phyloP scores from a whole-genome alignment of 37 sponge, comb jelly and placozoan genomes.

The Eunapius fragilis region DNA sequence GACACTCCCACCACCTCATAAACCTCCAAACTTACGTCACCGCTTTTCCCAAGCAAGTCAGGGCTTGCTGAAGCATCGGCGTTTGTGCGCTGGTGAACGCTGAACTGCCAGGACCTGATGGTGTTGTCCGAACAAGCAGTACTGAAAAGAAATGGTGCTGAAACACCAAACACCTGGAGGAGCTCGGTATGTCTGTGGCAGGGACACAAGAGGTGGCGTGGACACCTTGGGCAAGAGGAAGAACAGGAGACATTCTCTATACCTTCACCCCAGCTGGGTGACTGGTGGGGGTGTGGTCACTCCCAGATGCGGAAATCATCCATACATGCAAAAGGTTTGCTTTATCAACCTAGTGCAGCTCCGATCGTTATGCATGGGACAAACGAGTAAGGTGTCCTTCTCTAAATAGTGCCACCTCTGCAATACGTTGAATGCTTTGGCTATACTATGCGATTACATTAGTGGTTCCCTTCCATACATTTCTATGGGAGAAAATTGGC shows the following conservation, averaged over 20 bases:
- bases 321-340: conserved; percentile 46
- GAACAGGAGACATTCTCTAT: conserved; percentile 38
- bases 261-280: not conserved
- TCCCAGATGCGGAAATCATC: too few species aligned
- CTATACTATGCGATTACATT: too few species aligned
- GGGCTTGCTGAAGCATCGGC: not conserved
- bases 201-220: conserved; percentile 35
- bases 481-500: too few species aligned
- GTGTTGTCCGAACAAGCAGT: conserved; percentile 77
- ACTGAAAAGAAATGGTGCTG: conserved; percentile 79
- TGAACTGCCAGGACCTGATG: conserved; percentile 72
- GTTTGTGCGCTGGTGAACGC: too few species aligned
- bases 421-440: too few species aligned
- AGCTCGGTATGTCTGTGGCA: conserved; percentile 59
- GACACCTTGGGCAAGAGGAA: conserved; percentile 47
- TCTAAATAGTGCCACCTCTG: too few species aligned
- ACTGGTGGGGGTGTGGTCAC: not conserved
- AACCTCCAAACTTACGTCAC: conserved; percentile 4
- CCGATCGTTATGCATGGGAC: too few species aligned
- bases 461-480: too few species aligned
- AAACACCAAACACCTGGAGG: conserved; percentile 61
- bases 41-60: not conserved
- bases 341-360: too few species aligned
- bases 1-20: conserved; percentile 56
- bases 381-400: too few species aligned